Conservation (phyloP, 2,888 invertebrate species). For the Creontiades dilutus region DNA sequence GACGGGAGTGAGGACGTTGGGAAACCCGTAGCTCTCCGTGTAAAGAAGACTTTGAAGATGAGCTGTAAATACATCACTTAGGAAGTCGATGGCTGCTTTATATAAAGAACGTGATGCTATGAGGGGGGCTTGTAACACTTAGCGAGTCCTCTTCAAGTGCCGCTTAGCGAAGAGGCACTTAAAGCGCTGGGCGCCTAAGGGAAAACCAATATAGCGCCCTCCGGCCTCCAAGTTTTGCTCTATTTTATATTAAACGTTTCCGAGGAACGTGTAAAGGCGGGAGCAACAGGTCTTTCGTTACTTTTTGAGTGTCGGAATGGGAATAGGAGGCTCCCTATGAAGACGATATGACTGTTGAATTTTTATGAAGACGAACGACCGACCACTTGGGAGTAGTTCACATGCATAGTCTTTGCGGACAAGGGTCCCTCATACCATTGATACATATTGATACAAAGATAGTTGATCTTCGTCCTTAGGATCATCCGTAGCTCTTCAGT, state of each 20-base stretch:
- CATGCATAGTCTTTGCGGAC: too few relatives aligned
- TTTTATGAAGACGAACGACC: not conserved
- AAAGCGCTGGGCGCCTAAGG: not conserved
- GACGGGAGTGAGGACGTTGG: not conserved
- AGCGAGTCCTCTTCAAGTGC: conserved; percentile 5
- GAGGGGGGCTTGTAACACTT: conserved; percentile 5
- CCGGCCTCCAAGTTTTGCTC: conserved; percentile 24
- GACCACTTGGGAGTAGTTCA: too few relatives aligned
- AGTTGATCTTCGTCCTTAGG: too few relatives aligned
- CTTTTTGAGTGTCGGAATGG: not conserved
- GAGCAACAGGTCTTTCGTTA: conserved; percentile 23
- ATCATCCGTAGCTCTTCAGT: too few relatives aligned
- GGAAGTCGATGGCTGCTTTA: conserved; percentile 11
- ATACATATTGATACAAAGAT: too few relatives aligned
- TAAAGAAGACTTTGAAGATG: conserved; percentile 36
- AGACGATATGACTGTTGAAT: not conserved
- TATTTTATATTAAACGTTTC: conserved; percentile 31
- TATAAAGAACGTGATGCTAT: conserved; percentile 31
- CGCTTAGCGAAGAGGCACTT: conserved; percentile 32
- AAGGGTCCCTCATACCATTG: too few relatives aligned
- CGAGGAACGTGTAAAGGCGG: not conserved
- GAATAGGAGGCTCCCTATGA: not conserved
- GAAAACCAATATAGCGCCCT: conserved; percentile 39
- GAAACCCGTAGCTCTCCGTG: not conserved
- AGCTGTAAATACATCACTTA: conserved; percentile 28